Evolutionary conservation across 2,113 vertebrate genomes (phyloP).

Genomic region (Leucosticte australis): DNA sequence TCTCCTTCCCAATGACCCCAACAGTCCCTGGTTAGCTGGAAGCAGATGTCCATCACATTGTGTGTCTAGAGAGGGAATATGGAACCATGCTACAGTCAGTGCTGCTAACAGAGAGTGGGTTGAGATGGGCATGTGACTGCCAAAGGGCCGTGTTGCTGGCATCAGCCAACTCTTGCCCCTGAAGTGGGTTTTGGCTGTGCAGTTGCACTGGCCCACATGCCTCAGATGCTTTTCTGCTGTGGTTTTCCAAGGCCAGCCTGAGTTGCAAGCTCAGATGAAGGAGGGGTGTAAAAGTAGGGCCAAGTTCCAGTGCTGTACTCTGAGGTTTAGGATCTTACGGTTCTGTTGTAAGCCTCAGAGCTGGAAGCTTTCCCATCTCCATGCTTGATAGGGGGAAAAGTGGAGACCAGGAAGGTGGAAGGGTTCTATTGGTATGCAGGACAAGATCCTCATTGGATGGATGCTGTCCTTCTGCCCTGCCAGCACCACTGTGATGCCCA

Average conservation of each 20-base stretch:
- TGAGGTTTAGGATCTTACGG: neutral
- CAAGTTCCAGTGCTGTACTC: neutral
- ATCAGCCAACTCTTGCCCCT: neutral
- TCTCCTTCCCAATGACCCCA: neutral
- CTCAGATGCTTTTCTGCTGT: neutral
- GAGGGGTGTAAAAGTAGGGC: neutral
- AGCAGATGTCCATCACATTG: neutral
- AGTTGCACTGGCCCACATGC: neutral
- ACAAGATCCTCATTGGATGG: neutral
- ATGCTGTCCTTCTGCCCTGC: neutral
- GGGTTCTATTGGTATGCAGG: neutral
- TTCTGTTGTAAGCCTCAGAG: neutral
- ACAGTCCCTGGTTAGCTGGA: neutral
- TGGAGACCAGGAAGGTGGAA: neutral
- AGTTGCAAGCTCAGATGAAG: neutral
- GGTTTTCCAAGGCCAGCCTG: neutral
- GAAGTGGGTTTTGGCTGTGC: neutral
- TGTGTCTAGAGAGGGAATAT: neutral
- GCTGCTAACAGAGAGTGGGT: neutral
- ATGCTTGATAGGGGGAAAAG: neutral
- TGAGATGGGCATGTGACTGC: neutral
- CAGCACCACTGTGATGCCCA: fast-evolving
- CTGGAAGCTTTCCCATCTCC: neutral
- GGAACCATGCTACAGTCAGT: neutral
- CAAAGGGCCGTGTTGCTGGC: neutral